Evolutionary conservation across 1,140 invertebrate species (phyloP).

Genomic region (Temnothorax longispinosus): DNA sequence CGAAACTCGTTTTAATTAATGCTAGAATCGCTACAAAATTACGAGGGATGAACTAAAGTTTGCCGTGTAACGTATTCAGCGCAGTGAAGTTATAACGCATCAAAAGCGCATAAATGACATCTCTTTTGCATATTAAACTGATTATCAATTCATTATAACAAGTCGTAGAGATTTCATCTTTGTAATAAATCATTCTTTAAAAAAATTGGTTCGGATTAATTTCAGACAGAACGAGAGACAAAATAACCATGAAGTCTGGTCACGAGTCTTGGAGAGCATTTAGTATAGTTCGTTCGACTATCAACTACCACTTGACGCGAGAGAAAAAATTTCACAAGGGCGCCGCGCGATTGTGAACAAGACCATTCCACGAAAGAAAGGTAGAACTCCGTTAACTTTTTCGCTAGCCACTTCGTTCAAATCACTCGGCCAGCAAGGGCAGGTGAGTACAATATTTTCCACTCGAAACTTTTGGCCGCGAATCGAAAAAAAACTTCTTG

Average conservation of each 20-base stretch:
- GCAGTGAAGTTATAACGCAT: neutral
- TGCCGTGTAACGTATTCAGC: neutral
- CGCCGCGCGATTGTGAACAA: slow-evolving; percentile 12
- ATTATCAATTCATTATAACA: neutral
- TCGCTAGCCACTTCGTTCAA: slow-evolving; percentile 9
- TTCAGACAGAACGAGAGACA: neutral
- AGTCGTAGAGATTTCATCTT: neutral
- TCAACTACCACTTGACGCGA: slow-evolving; percentile 40
- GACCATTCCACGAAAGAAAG: slow-evolving; percentile 49
- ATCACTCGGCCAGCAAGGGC: slow-evolving; percentile 20
- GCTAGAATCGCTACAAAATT: slow-evolving; percentile 44
- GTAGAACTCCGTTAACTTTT: slow-evolving; percentile 62
- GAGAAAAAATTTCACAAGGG: slow-evolving; percentile 50
- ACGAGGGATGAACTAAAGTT: slow-evolving; percentile 14
- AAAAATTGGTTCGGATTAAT: neutral
- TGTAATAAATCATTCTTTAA: neutral
- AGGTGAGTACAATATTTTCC: slow-evolving; percentile 60
- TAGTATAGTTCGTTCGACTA: slow-evolving; percentile 2
- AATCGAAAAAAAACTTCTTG: slow-evolving; percentile 29
- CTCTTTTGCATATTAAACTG: neutral
- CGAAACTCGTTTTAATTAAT: slow-evolving; percentile 53
- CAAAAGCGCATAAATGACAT: neutral
- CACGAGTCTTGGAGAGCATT: neutral
- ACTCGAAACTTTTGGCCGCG: slow-evolving; percentile 39
- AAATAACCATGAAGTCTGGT: neutral